Conservation (phyloP, 2,888 invertebrate genomes). For the Leptogaster cylindrica region DNA sequence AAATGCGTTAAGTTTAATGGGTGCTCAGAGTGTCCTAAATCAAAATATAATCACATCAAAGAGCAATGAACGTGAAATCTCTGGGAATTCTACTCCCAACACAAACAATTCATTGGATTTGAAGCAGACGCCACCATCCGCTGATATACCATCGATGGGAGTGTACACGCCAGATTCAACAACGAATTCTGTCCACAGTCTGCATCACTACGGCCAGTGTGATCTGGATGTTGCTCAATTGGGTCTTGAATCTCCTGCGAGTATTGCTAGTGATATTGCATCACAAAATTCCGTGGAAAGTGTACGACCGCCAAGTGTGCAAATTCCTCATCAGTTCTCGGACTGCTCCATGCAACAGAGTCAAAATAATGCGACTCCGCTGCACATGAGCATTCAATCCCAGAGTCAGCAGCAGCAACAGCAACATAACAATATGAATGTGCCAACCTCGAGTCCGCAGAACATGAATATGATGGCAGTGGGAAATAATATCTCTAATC, state of each 20-base stretch:
- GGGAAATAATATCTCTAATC: constrained; percentile 51
- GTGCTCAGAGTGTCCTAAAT: constrained; percentile 45
- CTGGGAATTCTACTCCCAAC: constrained; percentile 61
- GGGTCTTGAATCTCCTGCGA: constrained; percentile 86
- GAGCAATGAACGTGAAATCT: constrained; percentile 43
- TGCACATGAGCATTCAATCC: constrained; percentile 67
- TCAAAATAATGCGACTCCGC: constrained; percentile 63
- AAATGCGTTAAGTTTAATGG: constrained; percentile 48
- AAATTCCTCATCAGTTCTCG: constrained; percentile 64
- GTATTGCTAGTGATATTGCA: constrained; percentile 84
- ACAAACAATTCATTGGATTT: constrained; percentile 52
- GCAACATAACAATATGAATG: constrained; percentile 55
- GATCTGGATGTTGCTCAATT: constrained; percentile 84
- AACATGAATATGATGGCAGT: constrained; percentile 58
- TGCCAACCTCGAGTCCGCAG: constrained; percentile 64
- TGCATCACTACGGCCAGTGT: constrained; percentile 78
- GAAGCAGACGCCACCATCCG: constrained; percentile 62
- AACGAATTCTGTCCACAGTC: constrained; percentile 80
- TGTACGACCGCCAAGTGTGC: constrained; percentile 66
- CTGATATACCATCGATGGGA: constrained; percentile 79
- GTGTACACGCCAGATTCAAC: constrained; percentile 87
- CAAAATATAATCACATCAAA: constrained; percentile 41
- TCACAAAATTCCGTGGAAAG: constrained; percentile 74
- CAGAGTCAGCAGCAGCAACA: constrained; percentile 67
- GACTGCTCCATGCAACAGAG: constrained; percentile 75